Evolutionary conservation across 2,113 vertebrate species (phyloP).

Genomic region (Noctilio leporinus): DNA sequence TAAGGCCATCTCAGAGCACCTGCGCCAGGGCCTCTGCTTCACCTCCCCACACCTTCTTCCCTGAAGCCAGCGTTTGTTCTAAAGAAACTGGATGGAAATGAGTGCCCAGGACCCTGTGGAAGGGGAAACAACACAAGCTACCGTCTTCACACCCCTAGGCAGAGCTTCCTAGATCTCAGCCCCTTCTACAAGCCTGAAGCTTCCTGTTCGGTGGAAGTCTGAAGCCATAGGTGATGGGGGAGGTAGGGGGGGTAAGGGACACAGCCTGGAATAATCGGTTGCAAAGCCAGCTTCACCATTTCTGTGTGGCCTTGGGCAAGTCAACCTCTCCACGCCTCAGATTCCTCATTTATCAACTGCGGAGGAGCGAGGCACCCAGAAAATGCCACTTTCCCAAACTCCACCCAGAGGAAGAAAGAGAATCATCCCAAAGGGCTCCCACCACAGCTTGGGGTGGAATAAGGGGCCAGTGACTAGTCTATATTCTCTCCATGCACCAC

Average conservation of each 20-base stretch:
- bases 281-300: not conserved
- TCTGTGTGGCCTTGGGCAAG: not conserved
- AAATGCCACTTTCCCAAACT: not conserved
- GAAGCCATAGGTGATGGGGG: not conserved
- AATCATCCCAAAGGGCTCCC: fast-evolving
- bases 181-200: not conserved
- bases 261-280: fast-evolving
- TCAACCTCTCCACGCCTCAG: not conserved
- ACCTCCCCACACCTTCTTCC: not conserved
- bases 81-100: not conserved
- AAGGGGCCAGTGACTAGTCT: fast-evolving
- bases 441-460: fast-evolving
- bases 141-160: fast-evolving
- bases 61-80: not conserved
- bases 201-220: fast-evolving
- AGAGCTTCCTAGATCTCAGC: not conserved
- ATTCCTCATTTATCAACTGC: not conserved
- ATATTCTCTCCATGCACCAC: fast-evolving
- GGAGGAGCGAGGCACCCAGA: not conserved
- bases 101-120: not conserved
- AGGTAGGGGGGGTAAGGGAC: no score
- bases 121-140: fast-evolving
- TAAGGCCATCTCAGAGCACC: not conserved
- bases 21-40: not conserved
- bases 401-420: not conserved